These are phyloP conservation scores for Dermochelys coriacea DNA, from an alignment of 2,797 vertebrate genomes.

Conservation along the genomic window DNA sequence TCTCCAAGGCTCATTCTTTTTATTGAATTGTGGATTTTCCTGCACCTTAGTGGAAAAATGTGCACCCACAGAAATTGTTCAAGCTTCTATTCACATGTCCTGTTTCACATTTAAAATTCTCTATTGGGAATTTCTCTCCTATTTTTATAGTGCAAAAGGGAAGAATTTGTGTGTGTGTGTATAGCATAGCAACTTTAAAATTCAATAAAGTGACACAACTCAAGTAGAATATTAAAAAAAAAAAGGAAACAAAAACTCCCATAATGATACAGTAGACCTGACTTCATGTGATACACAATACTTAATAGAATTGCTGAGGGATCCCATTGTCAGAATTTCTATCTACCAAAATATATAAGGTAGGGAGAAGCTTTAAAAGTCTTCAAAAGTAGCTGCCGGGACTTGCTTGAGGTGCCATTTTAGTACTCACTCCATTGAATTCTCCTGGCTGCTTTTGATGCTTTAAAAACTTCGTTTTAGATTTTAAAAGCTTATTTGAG, in stretches of 20 bases:
- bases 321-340: not conserved
- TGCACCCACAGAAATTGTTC: not conserved
- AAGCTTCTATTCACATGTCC: not conserved
- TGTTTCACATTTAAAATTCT: not conserved
- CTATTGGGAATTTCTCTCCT: not conserved
- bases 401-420: not conserved
- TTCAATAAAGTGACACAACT: not conserved
- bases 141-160: not conserved
- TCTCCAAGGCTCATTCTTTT: not conserved
- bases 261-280: not conserved
- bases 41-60: not conserved
- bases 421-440: not conserved
- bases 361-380: not conserved
- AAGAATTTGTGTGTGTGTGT: not conserved
- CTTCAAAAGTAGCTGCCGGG: not conserved
- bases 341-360: not conserved
- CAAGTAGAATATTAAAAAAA: not conserved
- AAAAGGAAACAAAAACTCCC: not conserved
- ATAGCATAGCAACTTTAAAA: not conserved
- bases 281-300: not conserved
- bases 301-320: not conserved
- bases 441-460: not conserved
- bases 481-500: not conserved
- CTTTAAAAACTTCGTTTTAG: not conserved
- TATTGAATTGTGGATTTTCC: not conserved